phyloP scores from a whole-genome alignment of 2,888 invertebrate genomes.

The Steinernema scapterisci region DNA sequence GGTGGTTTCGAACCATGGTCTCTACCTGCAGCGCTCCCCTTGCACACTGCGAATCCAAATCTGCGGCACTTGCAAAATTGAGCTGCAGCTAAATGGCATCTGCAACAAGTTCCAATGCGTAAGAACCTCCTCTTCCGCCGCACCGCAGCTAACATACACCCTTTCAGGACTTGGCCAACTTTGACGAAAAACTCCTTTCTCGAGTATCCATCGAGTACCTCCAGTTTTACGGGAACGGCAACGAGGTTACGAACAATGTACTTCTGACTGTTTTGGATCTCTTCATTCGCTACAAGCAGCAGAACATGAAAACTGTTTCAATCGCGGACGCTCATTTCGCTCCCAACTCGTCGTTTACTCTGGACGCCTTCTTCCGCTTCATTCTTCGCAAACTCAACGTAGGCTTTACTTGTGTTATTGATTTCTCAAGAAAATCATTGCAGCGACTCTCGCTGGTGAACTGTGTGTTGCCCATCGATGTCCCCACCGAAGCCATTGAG shows the following conservation, averaged over 20 bases:
- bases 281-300: not conserved
- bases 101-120: constrained; percentile 3
- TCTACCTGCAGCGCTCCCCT: constrained; percentile 32
- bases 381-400: not conserved
- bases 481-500: not conserved
- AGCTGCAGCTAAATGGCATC: not conserved
- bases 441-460: not conserved
- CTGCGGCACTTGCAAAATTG: not conserved
- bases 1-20: not conserved
- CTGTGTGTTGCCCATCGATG: not conserved
- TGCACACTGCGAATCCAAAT: constrained; percentile 19
- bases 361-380: not conserved
- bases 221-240: not conserved
- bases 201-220: constrained; percentile 16
- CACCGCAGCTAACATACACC: not conserved
- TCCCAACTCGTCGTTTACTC: not conserved
- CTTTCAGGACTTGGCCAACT: not conserved
- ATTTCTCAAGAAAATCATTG: not conserved
- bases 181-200: not conserved
- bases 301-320: not conserved
- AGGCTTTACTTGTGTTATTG: not conserved
- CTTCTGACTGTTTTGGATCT: not conserved
- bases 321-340: not conserved
- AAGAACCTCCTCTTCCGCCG: not conserved
- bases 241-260: not conserved